phyloP scores from a whole-genome alignment of 2,888 invertebrate genomes.

The Spilosoma lubricipeda region DNA sequence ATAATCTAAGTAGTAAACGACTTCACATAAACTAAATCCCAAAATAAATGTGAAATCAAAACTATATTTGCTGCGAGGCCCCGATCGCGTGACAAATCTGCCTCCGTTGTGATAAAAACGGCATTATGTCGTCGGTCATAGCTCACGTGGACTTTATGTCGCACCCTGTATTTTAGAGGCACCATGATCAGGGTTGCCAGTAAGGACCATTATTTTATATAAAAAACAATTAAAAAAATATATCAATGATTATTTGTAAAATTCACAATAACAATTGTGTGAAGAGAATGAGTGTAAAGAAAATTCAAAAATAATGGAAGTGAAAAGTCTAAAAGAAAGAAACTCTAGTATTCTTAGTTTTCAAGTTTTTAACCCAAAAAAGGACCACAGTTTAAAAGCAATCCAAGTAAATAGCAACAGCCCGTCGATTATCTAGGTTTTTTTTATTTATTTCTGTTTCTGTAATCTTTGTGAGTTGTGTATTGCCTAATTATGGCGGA shows the following conservation, averaged over 20 bases:
- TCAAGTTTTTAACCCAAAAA: no score
- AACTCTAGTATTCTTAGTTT: no score
- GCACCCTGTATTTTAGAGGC: slow-evolving; percentile 19
- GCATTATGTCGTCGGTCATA: slow-evolving; percentile 43
- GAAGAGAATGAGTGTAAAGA: no score
- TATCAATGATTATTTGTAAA: no score
- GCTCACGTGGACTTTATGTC: slow-evolving; percentile 50
- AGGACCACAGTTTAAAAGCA: no score
- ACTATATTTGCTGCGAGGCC: slow-evolving; percentile 24
- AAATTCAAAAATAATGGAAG: no score
- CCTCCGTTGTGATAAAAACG: slow-evolving; percentile 51
- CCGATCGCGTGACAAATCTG: slow-evolving; percentile 48
- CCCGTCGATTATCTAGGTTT: no score
- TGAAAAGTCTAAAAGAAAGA: no score
- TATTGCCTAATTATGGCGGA: background rate
- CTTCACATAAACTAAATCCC: slow-evolving; percentile 8
- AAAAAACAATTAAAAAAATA: background rate
- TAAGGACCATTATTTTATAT: background rate
- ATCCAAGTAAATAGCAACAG: no score
- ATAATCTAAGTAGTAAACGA: slow-evolving; percentile 7
- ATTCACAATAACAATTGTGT: no score
- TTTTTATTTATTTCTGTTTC: background rate
- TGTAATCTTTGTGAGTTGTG: background rate
- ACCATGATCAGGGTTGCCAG: slow-evolving; percentile 14
- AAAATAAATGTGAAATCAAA: slow-evolving; percentile 21